Conservation (phyloP, 2,113 vertebrate species). For the Coreoperca whiteheadi region DNA sequence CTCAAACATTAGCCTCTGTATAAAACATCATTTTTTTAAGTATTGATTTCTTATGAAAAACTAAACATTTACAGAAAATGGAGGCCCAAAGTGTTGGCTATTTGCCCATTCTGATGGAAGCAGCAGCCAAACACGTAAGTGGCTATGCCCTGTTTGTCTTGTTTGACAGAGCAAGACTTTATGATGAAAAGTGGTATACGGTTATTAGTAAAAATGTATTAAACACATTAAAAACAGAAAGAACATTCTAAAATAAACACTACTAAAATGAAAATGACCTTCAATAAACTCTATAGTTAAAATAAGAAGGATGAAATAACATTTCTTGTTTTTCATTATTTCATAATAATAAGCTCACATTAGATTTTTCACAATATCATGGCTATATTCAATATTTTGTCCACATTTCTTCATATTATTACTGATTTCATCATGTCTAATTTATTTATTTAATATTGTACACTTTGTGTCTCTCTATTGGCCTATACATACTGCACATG, state of each 20-base stretch:
- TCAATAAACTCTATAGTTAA: not conserved
- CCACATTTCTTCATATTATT: not conserved
- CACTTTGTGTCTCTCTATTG: not conserved
- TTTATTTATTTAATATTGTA: not conserved
- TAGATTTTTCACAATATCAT: too few relatives aligned
- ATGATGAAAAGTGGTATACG: not conserved
- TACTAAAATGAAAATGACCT: not conserved
- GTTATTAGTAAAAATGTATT: not conserved
- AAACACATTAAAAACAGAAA: not conserved
- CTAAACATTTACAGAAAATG: not conserved
- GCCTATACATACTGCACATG: too few relatives aligned
- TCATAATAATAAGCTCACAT: not conserved
- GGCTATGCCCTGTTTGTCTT: not conserved
- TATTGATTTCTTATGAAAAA: conserved; percentile 5
- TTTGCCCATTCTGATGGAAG: not conserved
- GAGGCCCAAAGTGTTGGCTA: not conserved
- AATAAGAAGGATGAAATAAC: not conserved
- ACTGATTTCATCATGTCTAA: too few relatives aligned
- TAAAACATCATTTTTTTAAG: not conserved
- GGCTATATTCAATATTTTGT: not conserved
- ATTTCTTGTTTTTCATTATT: too few relatives aligned
- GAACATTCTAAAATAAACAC: not conserved
- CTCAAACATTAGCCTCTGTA: not conserved
- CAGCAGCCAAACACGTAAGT: not conserved
- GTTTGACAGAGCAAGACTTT: not conserved